Conservation (phyloP, 2,888 invertebrate genomes). For the Parelbella ahira region DNA sequence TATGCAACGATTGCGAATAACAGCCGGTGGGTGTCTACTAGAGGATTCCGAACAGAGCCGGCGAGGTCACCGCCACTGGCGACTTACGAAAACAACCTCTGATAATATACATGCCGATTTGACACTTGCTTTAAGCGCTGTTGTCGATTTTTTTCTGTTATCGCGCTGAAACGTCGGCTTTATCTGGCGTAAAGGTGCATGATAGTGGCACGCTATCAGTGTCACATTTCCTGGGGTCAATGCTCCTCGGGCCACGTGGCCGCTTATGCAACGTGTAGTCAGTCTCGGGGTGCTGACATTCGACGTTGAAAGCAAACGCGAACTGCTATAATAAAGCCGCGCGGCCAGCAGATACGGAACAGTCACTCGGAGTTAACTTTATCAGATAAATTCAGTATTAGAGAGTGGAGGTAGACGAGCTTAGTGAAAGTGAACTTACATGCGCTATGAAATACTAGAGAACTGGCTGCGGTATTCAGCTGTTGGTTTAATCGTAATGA, state of each 20-base stretch:
- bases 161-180: conserved; percentile 45
- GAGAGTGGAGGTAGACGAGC: conserved; percentile 18
- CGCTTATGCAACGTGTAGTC: conserved; percentile 50
- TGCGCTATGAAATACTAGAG: conserved; percentile 16
- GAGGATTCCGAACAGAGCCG: conserved; percentile 52
- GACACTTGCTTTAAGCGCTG: conserved; percentile 36
- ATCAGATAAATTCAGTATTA: conserved; percentile 22
- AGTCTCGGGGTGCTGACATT: conserved; percentile 33
- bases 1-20: conserved; percentile 70
- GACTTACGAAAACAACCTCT: conserved; percentile 29
- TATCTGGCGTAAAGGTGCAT: conserved; percentile 53
- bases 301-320: conserved; percentile 37
- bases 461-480: conserved; percentile 10
- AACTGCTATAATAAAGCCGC: conserved; percentile 20
- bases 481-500: conserved; percentile 21
- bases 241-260: conserved; percentile 63
- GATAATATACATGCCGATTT: conserved; percentile 29
- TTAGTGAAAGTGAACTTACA: conserved; percentile 27
- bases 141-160: conserved; percentile 46
- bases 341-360: conserved; percentile 18
- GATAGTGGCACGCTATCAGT: conserved; percentile 58
- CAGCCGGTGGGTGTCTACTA: conserved; percentile 56
- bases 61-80: conserved; percentile 44
- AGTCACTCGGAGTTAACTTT: conserved; percentile 20
- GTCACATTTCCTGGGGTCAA: conserved; percentile 59